Conservation (phyloP, 2,797 vertebrate species). For the Esox lucius region DNA sequence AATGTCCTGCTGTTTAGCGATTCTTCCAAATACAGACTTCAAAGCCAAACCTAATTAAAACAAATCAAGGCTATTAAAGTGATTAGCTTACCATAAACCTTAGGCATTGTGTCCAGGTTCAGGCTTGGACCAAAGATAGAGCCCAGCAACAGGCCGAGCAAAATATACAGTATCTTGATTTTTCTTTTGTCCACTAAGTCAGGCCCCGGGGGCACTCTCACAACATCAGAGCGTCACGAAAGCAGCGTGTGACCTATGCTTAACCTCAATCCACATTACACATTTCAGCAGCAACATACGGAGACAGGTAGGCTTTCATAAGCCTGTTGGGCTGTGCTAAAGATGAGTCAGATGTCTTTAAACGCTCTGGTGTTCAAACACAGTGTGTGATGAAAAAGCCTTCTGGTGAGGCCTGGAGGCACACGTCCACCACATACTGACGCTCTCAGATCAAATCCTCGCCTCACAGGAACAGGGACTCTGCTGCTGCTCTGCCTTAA, state of each 20-base stretch:
- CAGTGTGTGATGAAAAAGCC: neutral
- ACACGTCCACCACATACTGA: neutral
- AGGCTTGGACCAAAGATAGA: neutral
- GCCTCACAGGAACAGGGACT: neutral
- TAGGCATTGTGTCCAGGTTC: neutral
- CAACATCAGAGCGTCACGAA: neutral
- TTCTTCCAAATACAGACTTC: slow-evolving; percentile 14
- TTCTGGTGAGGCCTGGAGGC: neutral
- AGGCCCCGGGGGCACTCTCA: neutral
- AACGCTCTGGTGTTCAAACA: neutral
- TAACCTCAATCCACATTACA: neutral
- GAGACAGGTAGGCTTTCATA: neutral
- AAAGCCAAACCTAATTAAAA: slow-evolving; percentile 22
- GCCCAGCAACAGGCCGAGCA: neutral
- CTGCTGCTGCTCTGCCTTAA: neutral
- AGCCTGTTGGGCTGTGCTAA: neutral
- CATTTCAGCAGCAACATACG: neutral
- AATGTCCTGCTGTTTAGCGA: slow-evolving; percentile 24
- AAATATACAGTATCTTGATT: neutral
- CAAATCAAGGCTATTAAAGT: slow-evolving; percentile 19
- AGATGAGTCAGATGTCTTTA: neutral
- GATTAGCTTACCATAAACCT: neutral
- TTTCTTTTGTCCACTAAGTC: neutral
- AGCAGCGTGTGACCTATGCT: neutral
- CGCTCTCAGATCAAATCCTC: neutral